A percentile compares a stretch with the other conserved stretches of the same genome.
These are phyloP conservation scores for Heterohyrax brucei DNA, from an alignment of 2,797 vertebrate species.

Conservation along the genomic window DNA sequence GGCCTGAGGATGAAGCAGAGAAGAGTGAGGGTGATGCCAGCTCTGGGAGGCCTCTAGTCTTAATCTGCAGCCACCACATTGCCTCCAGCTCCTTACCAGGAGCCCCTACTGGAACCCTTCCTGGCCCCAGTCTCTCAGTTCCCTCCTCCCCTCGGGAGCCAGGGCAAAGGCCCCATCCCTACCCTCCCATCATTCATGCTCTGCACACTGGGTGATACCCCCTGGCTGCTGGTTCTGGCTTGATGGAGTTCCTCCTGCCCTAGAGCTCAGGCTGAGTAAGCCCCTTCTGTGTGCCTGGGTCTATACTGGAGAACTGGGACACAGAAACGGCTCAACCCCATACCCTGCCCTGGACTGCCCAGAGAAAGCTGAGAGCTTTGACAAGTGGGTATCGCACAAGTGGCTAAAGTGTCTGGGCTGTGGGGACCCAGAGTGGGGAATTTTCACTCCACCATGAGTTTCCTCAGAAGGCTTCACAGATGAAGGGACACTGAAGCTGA, in stretches of 20 bases:
- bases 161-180: no score
- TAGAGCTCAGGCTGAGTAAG: neutral
- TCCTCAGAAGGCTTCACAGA: neutral
- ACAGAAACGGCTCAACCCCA: neutral
- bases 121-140: neutral
- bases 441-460: neutral
- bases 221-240: neutral
- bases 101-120: neutral
- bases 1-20: slow-evolving; percentile 54
- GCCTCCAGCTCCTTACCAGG: neutral
- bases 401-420: neutral
- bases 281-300: neutral
- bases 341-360: neutral
- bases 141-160: neutral
- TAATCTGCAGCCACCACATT: neutral
- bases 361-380: neutral
- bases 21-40: neutral
- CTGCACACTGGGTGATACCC: neutral
- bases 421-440: neutral
- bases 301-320: neutral
- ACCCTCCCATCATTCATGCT: neutral
- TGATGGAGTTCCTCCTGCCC: neutral
- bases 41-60: neutral
- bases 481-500: neutral
- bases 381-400: neutral